These are phyloP conservation scores for Chesias legatella DNA, from an alignment of 2,888 invertebrate genomes.

Conservation along the genomic window DNA sequence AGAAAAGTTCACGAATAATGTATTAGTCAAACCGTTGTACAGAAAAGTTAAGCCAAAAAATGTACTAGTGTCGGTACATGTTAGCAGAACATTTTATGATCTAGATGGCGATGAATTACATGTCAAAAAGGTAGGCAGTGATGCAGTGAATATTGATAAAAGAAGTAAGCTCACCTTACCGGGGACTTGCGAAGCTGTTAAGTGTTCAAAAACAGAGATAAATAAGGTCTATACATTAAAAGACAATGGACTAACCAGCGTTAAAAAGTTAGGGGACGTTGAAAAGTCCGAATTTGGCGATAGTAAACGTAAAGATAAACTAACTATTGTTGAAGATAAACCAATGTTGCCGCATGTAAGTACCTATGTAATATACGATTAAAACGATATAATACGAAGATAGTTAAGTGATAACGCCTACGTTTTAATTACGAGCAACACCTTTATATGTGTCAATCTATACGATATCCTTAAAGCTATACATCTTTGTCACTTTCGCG, in stretches of 20 bases:
- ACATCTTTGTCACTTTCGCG: too few species aligned
- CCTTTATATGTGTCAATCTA: too few species aligned
- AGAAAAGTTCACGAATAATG: conserved; percentile 53
- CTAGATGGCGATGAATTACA: conserved; percentile 54
- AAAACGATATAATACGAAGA: too few species aligned
- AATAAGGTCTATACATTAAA: conserved; percentile 18
- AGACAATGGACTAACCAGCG: conserved; percentile 12
- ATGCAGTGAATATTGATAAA: conserved; percentile 28
- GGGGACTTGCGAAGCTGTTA: conserved; percentile 35
- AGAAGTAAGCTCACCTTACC: conserved; percentile 36
- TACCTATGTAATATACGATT: too few species aligned
- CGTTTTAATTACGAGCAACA: too few species aligned
- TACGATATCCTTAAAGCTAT: too few species aligned
- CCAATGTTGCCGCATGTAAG: too few species aligned
- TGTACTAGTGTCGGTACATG: conserved; percentile 37
- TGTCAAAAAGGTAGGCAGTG: conserved; percentile 42
- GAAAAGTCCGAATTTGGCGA: conserved; percentile 15
- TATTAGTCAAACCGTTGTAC: conserved; percentile 64
- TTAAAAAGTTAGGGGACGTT: conserved; percentile 25
- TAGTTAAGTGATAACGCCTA: too few species aligned
- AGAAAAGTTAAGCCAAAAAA: conserved; percentile 44
- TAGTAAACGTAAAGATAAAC: conserved; percentile 21
- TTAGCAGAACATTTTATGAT: conserved; percentile 33
- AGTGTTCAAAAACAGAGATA: conserved; percentile 2
- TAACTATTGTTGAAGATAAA: conserved; percentile 14